phyloP scores from a whole-genome alignment of 2,797 vertebrate species.

The Oreortyx pictus region DNA sequence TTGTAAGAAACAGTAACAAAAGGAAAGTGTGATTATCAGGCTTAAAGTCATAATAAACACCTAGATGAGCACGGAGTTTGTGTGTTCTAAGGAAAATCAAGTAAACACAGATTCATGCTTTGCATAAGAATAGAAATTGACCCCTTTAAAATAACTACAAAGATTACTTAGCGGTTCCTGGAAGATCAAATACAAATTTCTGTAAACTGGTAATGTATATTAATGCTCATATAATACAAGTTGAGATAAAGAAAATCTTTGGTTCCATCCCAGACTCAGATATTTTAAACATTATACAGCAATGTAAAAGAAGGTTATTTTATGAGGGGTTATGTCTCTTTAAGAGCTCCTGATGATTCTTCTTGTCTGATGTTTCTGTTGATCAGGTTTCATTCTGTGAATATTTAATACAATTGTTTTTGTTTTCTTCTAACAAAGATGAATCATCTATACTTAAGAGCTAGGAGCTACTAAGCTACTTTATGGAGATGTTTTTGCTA shows the following conservation, averaged over 20 bases:
- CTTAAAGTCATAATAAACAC: neutral
- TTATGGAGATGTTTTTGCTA: neutral
- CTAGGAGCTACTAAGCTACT: neutral
- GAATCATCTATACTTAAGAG: neutral
- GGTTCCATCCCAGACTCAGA: neutral
- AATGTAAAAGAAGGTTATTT: neutral
- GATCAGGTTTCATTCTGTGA: neutral
- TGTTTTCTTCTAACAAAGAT: neutral
- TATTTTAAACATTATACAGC: neutral
- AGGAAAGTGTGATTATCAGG: neutral
- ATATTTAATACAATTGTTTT: neutral
- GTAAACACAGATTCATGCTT: neutral
- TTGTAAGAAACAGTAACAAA: neutral
- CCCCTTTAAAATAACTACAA: neutral
- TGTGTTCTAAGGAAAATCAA: neutral
- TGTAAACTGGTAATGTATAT: neutral
- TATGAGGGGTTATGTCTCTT: fast-evolving
- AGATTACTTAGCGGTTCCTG: neutral
- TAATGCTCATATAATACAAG: neutral
- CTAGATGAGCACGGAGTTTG: neutral
- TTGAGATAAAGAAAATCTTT: neutral
- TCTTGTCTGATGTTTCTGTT: neutral
- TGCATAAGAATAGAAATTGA: neutral
- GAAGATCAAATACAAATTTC: neutral
- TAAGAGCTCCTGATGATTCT: neutral